Base-by-base conservation (phyloP, 2,113 vertebrate species). In the Salminus brasiliensis region DNA sequence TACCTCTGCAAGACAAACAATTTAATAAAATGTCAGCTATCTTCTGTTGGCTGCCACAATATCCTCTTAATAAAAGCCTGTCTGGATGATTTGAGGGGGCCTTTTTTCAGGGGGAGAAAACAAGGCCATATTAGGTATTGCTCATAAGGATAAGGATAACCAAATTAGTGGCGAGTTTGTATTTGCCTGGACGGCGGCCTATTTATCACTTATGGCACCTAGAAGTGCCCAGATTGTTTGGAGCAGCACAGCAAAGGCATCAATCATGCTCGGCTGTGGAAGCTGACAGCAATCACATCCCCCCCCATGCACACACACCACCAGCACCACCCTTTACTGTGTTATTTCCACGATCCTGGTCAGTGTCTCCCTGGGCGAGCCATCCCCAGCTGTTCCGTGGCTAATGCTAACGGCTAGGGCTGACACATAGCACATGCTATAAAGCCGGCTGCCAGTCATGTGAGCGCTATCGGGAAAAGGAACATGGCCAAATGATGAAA, bases 21-120 rank as follows among this genome's bases (percentile, higher is more conserved):
- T 79, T 76, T 79, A 82, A 85, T 80, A 79, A 83, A 83, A 79
- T 73, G 76, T 55, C 76, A 85, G 73, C 8, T 45, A 76, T 82
- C 52, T 82, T 72, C 76, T 43, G 39, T 53, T 36, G 62, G 36
- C 69, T 21, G 23, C 30, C 32, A 72, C 21, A 13, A 39, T 47
- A n/a, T 63, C 41, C 80, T 74, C 62, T 81, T 65, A 53, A 73
- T 76, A 68, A 81, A 81, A 65, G 57, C 67, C 67, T 72, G 74
- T 71, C 67, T 27, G 45, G 66, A 76, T 30, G 68, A 76, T 65
- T 68, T 62, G 23, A 30, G 23, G 62, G 39, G 18, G 2, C 47
- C 1, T n/a, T 76, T 47, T 27, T 71, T 60, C 49, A 41, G 52
- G 21, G 30, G 36, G 52, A 47, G 62, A 78, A 78, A 78, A 3